A percentile compares a stretch with the other conserved stretches of the same genome.
Conservation (phyloP, 2,888 invertebrate species). For the Marasmarcha lunaedactyla region DNA sequence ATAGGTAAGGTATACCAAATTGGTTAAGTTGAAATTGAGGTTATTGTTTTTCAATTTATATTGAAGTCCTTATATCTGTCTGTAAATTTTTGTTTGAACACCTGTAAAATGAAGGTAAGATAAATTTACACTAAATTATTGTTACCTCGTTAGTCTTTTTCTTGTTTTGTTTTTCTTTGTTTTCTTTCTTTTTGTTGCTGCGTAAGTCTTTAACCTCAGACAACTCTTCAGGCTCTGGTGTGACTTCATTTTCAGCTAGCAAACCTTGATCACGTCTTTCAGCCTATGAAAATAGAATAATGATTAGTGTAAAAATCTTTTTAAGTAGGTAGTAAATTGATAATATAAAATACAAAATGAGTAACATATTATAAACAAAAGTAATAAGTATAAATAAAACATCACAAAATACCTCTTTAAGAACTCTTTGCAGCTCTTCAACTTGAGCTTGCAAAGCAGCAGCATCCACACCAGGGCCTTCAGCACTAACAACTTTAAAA, state of each 20-base stretch:
- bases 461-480: slow-evolving; percentile 47
- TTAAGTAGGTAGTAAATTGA: too few relatives aligned
- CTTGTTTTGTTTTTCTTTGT: slow-evolving; percentile 60
- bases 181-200: slow-evolving; percentile 63
- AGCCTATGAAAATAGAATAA: slow-evolving; percentile 23
- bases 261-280: slow-evolving; percentile 49
- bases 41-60: too few relatives aligned
- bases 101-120: too few relatives aligned
- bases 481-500: slow-evolving; percentile 52
- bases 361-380: too few relatives aligned
- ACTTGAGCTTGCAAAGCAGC: slow-evolving; percentile 57
- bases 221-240: slow-evolving; percentile 37
- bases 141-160: slow-evolving; percentile 52
- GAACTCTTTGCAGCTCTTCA: slow-evolving; percentile 54
- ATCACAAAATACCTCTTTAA: slow-evolving; percentile 65
- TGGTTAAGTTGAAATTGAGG: too few relatives aligned
- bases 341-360: too few relatives aligned
- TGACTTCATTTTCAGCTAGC: slow-evolving; percentile 31
- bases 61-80: too few relatives aligned
- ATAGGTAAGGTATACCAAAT: neutral
- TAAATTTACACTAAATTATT: too few relatives aligned
- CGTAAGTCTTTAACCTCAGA: slow-evolving; percentile 61
- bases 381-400: too few relatives aligned
- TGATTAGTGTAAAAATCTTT: too few relatives aligned
- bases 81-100: too few relatives aligned